Conservation (phyloP, 2,888 invertebrate species). For the Athripsodes cinereus region DNA sequence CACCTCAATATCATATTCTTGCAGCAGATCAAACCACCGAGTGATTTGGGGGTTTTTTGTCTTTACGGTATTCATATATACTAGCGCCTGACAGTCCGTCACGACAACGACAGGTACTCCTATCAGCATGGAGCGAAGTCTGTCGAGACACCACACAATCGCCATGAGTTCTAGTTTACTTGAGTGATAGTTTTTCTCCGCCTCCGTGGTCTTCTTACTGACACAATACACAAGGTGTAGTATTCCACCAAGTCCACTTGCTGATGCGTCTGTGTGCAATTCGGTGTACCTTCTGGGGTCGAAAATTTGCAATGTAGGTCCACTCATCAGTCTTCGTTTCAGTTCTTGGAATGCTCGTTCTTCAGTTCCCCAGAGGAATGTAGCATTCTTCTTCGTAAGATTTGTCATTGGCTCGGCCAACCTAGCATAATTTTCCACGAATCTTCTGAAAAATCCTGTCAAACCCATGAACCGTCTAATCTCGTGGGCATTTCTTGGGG, state of each 20-base stretch:
- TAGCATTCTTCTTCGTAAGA: not conserved
- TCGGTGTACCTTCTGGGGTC: constrained; percentile 1
- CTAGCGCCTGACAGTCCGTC: too few relatives aligned
- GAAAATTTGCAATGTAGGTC: not conserved
- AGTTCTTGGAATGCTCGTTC: not conserved
- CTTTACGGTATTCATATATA: not conserved
- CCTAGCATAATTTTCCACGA: not conserved
- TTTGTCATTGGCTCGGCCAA: not conserved
- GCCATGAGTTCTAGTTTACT: constrained; percentile 4
- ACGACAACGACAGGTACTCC: too few relatives aligned
- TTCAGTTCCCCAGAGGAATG: not conserved
- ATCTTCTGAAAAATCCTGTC: not conserved
- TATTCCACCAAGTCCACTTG: not conserved
- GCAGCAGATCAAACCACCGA: not conserved
- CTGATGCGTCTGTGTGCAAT: constrained; percentile 1
- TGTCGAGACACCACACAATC: not conserved
- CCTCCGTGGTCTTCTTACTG: constrained; percentile 4
- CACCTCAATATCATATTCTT: constrained; percentile 2
- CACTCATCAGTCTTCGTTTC: not conserved
- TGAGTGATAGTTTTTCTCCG: not conserved
- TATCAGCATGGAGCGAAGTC: not conserved
- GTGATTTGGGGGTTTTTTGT: not conserved
- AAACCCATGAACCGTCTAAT: not conserved
- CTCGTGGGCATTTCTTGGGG: not conserved
- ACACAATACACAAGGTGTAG: not conserved